A percentile compares a stretch with the other conserved stretches of the same genome.
phyloP scores from a whole-genome alignment of 2,888 invertebrate species.

The Drosophila pegasa region DNA sequence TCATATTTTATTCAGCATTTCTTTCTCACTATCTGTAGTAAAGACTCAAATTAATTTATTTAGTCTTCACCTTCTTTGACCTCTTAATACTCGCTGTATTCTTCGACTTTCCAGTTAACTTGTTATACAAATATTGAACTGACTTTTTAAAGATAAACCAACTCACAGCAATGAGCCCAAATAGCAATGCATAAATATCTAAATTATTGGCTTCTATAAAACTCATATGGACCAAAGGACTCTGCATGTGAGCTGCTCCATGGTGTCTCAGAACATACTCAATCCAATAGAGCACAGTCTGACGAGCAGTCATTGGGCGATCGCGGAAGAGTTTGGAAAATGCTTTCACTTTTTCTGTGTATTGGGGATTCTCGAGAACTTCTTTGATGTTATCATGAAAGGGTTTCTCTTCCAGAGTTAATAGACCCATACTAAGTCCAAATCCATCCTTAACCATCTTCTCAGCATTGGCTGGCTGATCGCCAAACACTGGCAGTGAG shows the following conservation, averaged over 20 bases:
- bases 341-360: conserved; percentile 78
- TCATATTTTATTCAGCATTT: no score
- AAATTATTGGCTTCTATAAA: conserved; percentile 85
- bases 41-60: neutral
- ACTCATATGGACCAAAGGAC: conserved; percentile 85
- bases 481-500: conserved; percentile 81
- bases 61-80: neutral
- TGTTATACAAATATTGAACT: no score
- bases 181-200: conserved; percentile 82
- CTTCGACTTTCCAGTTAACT: neutral
- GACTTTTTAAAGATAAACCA: neutral
- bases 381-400: conserved; percentile 52
- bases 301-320: conserved; percentile 85
- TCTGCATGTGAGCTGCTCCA: conserved; percentile 86
- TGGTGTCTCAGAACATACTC: conserved; percentile 87
- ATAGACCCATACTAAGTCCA: conserved; percentile 62
- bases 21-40: neutral
- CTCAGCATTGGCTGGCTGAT: conserved; percentile 76
- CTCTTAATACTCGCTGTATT: neutral
- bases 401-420: conserved; percentile 51
- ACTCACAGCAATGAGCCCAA: neutral
- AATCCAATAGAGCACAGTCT: conserved; percentile 86
- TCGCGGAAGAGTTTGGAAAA: conserved; percentile 86
- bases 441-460: conserved; percentile 69
- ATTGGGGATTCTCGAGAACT: conserved; percentile 65